Conservation (phyloP, 2,113 vertebrate genomes). For the Chinchilla lanigera region DNA sequence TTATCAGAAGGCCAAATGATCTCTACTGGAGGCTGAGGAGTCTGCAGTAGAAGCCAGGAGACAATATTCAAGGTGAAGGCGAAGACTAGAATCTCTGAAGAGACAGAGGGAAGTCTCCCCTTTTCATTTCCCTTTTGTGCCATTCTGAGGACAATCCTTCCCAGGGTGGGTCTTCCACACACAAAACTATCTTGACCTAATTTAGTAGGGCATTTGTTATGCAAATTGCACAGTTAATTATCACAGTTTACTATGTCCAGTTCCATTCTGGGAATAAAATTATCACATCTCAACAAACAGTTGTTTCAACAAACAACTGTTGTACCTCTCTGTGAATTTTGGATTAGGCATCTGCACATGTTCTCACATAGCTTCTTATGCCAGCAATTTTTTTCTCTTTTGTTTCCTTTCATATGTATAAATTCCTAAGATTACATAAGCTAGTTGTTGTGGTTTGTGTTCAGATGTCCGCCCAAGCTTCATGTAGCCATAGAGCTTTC, state of each 20-base stretch:
- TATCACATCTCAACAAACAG: neutral
- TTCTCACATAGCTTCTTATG: neutral
- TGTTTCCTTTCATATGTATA: neutral
- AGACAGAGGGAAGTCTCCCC: neutral
- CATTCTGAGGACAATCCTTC: neutral
- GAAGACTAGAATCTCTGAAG: neutral
- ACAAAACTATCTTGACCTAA: neutral
- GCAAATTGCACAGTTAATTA: neutral
- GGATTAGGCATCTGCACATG: neutral
- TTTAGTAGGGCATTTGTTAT: neutral
- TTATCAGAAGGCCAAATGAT: neutral
- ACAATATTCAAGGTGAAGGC: too few relatives aligned
- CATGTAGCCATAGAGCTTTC: neutral
- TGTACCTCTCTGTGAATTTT: neutral
- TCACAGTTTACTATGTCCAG: neutral
- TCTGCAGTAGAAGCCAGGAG: neutral
- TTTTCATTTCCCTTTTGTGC: neutral
- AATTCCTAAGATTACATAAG: neutral
- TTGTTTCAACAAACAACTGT: neutral
- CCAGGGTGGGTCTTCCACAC: neutral
- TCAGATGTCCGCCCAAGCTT: neutral
- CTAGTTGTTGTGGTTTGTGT: neutral
- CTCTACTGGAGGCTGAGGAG: neutral
- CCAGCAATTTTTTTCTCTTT: neutral
- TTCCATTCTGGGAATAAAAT: neutral